Conservation (phyloP, 2,888 invertebrate genomes). For the Heliconius ismenius region DNA sequence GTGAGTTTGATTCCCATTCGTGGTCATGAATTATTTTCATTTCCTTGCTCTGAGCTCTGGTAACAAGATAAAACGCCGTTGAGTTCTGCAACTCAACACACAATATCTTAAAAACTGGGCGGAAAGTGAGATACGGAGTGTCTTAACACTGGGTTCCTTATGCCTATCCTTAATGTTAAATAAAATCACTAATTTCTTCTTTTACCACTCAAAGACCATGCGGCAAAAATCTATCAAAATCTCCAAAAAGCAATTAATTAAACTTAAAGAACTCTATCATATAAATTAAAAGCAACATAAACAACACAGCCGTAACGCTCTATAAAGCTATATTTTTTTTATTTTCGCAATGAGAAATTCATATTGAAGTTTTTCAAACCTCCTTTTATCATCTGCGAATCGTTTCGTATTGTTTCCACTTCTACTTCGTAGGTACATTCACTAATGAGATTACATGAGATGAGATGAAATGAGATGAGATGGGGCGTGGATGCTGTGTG, state of each 20-base stretch:
- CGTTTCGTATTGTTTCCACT: slow-evolving; percentile 30
- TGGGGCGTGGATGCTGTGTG: slow-evolving; percentile 9
- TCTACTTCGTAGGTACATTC: slow-evolving; percentile 31
- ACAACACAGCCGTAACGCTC: neutral
- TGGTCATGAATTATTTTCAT: too few species aligned
- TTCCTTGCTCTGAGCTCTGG: too few species aligned
- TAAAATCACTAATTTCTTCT: neutral
- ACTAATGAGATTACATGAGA: slow-evolving; percentile 41
- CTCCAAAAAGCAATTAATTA: neutral
- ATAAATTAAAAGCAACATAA: slow-evolving; percentile 3
- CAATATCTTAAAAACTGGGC: too few species aligned
- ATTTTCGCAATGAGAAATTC: slow-evolving; percentile 14
- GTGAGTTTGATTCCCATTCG: too few species aligned
- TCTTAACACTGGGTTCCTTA: too few species aligned
- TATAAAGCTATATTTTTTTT: slow-evolving; percentile 1
- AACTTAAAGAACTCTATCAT: neutral
- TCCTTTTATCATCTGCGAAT: slow-evolving; percentile 30
- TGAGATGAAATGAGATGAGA: slow-evolving; percentile 22
- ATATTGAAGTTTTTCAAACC: slow-evolving; percentile 21
- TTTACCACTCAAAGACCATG: neutral
- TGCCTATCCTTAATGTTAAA: neutral
- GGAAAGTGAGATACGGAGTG: too few species aligned
- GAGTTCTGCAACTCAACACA: too few species aligned
- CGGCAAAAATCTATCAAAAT: neutral
- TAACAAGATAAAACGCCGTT: too few species aligned